phyloP scores from a whole-genome alignment of 2,113 vertebrate species.

The Isichthys henryi region DNA sequence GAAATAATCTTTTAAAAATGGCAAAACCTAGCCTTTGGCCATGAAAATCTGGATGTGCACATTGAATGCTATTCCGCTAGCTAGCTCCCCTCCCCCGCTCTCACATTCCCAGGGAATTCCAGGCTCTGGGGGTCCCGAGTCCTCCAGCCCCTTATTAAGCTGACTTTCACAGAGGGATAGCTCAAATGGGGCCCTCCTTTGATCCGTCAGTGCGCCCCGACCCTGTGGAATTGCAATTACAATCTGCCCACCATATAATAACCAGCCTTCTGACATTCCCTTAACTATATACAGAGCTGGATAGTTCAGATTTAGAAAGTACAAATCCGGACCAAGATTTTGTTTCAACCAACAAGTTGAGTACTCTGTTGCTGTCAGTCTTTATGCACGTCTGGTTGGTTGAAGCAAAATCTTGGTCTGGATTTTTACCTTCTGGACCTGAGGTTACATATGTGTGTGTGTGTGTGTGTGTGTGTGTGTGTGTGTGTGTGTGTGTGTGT shows the following conservation, averaged over 20 bases:
- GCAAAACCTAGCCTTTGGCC: neutral
- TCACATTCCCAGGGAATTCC: neutral
- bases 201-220: conserved; percentile 31
- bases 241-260: conserved; percentile 27
- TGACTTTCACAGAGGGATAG: neutral
- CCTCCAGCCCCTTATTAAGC: conserved; percentile 1
- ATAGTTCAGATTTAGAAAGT: neutral
- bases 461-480: too few species aligned
- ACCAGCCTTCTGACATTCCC: conserved; percentile 30
- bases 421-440: neutral
- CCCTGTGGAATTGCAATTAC: conserved; percentile 38
- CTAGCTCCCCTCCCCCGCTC: neutral
- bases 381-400: neutral
- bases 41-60: neutral
- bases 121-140: neutral
- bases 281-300: conserved; percentile 33
- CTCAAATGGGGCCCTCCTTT: conserved; percentile 30
- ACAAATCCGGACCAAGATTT: neutral
- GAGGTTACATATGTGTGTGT: neutral
- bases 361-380: neutral
- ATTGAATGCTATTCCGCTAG: neutral
- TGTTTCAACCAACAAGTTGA: neutral
- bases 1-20: neutral
- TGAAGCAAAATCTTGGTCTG: neutral
- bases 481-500: too few species aligned